Percentiles rank a stretch among this genome's conserved stretches.
Evolutionary conservation across 2,113 vertebrate species (phyloP).

Genomic region (Zosterops lateralis): DNA sequence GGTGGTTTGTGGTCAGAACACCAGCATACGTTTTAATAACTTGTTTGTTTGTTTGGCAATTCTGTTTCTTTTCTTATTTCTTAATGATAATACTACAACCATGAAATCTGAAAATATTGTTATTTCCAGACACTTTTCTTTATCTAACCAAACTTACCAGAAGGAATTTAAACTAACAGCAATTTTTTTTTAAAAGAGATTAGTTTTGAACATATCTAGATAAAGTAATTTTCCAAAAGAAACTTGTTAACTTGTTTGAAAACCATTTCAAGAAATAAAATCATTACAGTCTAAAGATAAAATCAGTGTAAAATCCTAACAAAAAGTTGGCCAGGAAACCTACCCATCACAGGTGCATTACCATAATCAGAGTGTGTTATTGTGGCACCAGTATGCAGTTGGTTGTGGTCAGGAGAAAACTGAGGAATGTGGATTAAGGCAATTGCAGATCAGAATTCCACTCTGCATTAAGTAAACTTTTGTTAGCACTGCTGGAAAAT

Average conservation of each 20-base stretch:
- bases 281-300: not conserved
- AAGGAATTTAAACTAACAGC: not conserved
- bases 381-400: not conserved
- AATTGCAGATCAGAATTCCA: constrained; percentile 33
- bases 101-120: not conserved
- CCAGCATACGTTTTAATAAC: not conserved
- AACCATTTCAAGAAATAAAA: not conserved
- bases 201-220: not conserved
- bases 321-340: not conserved
- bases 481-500: not conserved
- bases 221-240: not conserved
- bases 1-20: not conserved
- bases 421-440: constrained; percentile 40
- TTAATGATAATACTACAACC: not conserved
- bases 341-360: not conserved
- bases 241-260: not conserved
- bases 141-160: not conserved
- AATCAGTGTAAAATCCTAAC: not conserved
- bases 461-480: constrained; percentile 19
- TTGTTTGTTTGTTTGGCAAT: not conserved
- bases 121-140: not conserved
- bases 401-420: not conserved
- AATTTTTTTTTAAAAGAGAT: not conserved
- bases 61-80: not conserved
- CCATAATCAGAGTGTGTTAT: not conserved